Base-by-base conservation (phyloP, 2,113 vertebrate species). In the Nematolebias whitei region DNA sequence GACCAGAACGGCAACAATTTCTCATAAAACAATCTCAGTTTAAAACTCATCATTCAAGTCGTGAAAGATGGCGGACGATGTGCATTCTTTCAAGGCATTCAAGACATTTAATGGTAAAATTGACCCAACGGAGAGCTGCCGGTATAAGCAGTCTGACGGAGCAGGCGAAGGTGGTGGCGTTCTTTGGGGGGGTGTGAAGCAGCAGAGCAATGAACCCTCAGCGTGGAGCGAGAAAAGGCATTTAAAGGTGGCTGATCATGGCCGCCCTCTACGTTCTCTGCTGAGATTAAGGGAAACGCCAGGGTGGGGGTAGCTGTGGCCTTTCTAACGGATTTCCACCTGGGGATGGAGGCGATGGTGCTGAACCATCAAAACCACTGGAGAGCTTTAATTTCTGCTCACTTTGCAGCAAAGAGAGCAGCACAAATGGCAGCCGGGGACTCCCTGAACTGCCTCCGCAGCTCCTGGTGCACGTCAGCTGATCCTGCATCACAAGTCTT, bases 51-150 rank as follows among this genome's bases (percentile, higher is more conserved):
- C n/a, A n/a, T n/a, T n/a, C n/a, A n/a, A n/a, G 26, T 29, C 26
- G 7, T 29, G 26, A 29, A 29, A 3, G 26, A 35, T 10, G 32
- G 32, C 10, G 5, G 32, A 8, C 32, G 9, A 35, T 10, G 10
- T 35, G 32, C 9, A 6, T 35, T 35, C 32, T 8, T 35, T 35
- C 32, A 35, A 35, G 32, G 32, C 5, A 35, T 35, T 4, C 32
- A 2, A 35, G 32, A 35, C 32, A 4, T 35, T 35, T 86, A 85
- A 90, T 88, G 88, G 86, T 87, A 85, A 83, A 87, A 64, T 83
- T 91, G 86, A 68, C 78, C 85, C 89, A 90, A 82, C 48, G 74
- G 60, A 82, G 75, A 88, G 88, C 60, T 85, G 79, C 80, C 69
- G 58, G 76, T 52, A 76, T 85, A 86, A 90, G 80, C 83, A 53